Percentiles rank a stretch among this genome's conserved stretches.
These are phyloP conservation scores for Hyles vespertilio DNA, from an alignment of 1,140 invertebrate genomes.

Conservation along the genomic window DNA sequence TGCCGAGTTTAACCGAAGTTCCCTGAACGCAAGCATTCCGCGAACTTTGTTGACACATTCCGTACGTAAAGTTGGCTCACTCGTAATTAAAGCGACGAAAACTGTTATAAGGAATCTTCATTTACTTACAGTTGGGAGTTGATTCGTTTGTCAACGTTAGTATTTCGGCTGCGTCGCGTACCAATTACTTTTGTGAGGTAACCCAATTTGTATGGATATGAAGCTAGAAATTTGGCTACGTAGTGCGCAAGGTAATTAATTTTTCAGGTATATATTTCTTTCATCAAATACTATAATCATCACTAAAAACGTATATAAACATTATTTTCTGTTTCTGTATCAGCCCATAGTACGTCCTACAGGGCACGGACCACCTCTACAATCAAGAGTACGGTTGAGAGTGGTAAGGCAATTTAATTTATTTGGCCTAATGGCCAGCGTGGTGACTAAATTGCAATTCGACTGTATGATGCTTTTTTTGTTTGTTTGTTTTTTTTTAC, in stretches of 20 bases:
- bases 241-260: too few relatives aligned
- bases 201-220: background rate
- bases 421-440: too few relatives aligned
- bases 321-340: too few relatives aligned
- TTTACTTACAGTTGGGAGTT: conserved; percentile 18
- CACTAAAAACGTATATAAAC: too few relatives aligned
- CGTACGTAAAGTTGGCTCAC: conserved; percentile 7
- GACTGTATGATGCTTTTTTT: too few relatives aligned
- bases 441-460: too few relatives aligned
- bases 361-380: too few relatives aligned
- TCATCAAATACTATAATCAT: background rate
- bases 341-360: too few relatives aligned
- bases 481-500: too few relatives aligned
- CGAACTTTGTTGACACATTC: conserved; percentile 22
- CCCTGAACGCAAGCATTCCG: background rate
- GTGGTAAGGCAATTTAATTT: too few relatives aligned
- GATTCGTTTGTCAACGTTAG: conserved; percentile 14
- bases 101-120: conserved; percentile 27
- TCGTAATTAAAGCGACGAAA: conserved; percentile 28
- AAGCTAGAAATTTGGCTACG: background rate
- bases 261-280: background rate
- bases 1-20: too few relatives aligned
- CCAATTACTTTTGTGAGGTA: background rate
- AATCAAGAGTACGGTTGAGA: too few relatives aligned
- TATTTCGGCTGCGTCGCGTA: background rate